Base-by-base conservation (phyloP, 2,797 vertebrate species). In the Cuniculus paca region DNA sequence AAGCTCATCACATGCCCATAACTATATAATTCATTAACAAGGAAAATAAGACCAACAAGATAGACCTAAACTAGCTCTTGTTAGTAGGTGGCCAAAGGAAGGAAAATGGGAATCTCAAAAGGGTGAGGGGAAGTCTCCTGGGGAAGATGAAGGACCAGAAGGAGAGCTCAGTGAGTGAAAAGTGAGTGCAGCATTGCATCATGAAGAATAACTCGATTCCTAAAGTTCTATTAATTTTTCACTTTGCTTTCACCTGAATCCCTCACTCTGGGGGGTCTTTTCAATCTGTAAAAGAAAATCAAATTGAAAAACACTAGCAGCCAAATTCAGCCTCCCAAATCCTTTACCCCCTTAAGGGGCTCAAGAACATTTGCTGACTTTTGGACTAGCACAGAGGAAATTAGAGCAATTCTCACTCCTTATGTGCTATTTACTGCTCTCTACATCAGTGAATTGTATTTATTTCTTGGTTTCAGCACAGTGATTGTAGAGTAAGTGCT, bases 401-500 rank as follows among this genome's bases (percentile, higher is more conserved):
- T 97, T 94, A 90, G 93, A 96, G 97, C 79, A 88, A 50, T 95
- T 94, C 84, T 94, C 56, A 13, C 58, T 87, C 63, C 77, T 90
- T 95, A 52, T 28, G 12, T 74, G 84, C 91, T 96, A 79, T 95
- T 97, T 93, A 60, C 89, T 93, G 90, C 78, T 92, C 93, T 95
- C 87, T 72, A 36, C 85, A 72, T 93, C 91, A 81, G 78, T 91
- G 86, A 97, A 95, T 90, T 26, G 11, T 96, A 93, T 90, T 97
- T 97, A 90, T 95, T 96, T 97, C 94, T 96, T 90, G 63, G 94
- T 97, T 97, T 96, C 81, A 72, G 84, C 93, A 93, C 87, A 84
- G 58, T 60, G 78, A 95, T 95, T 87, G 96, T 63, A 75, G 87
- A 95, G 70, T 88, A 90, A 90, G 70, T 88, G 82, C 95, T 88